A percentile compares a stretch with the other conserved stretches of the same genome.
These are phyloP conservation scores for Neodiprion virginianus DNA, from an alignment of 1,140 invertebrate genomes.

Conservation along the genomic window DNA sequence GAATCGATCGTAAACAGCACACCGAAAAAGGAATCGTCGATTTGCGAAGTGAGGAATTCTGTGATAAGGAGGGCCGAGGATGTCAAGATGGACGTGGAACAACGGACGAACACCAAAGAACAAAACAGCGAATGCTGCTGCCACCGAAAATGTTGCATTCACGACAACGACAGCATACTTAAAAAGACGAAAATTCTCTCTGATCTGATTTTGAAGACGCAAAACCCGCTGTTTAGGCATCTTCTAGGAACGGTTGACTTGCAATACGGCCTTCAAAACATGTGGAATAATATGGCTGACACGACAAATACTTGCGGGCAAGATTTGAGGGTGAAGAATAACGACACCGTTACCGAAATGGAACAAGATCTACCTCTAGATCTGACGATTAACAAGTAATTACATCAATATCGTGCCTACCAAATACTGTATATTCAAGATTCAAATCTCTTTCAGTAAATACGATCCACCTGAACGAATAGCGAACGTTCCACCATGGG, in stretches of 20 bases:
- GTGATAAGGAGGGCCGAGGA: constrained; percentile 56
- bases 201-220: constrained; percentile 54
- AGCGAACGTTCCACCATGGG: neutral
- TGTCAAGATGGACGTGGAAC: constrained; percentile 46
- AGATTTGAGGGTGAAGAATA: constrained; percentile 49
- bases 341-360: constrained; percentile 47
- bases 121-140: constrained; percentile 45
- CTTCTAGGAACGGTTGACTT: constrained; percentile 52
- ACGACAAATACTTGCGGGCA: constrained; percentile 46
- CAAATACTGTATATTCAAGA: neutral
- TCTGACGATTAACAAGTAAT: constrained; percentile 56
- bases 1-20: constrained; percentile 56
- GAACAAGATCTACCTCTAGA: constrained; percentile 58
- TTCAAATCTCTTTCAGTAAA: neutral
- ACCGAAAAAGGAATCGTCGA: constrained; percentile 41
- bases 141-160: constrained; percentile 53
- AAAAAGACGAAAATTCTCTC: constrained; percentile 58
- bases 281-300: constrained; percentile 49
- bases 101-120: constrained; percentile 25
- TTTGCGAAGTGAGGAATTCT: constrained; percentile 50
- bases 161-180: constrained; percentile 48
- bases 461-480: neutral
- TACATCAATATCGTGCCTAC: constrained; percentile 17
- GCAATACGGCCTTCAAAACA: constrained; percentile 49
- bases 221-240: constrained; percentile 54